A percentile compares a stretch with the other conserved stretches of the same genome.
These are phyloP conservation scores for Struthio camelus DNA, from an alignment of 2,113 vertebrate genomes.

Conservation along the genomic window DNA sequence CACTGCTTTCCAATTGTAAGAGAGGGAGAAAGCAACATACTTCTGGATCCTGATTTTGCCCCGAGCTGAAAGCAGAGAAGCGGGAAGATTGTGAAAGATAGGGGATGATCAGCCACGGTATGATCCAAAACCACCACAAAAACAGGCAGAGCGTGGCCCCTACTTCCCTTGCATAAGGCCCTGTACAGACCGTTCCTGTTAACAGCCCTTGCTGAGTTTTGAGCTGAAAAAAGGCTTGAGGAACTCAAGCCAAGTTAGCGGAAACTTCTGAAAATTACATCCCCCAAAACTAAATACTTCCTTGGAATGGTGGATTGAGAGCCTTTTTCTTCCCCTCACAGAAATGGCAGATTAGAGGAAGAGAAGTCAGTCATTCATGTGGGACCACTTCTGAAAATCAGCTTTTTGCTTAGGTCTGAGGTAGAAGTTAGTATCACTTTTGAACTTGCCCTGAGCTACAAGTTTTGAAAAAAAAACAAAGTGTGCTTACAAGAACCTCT, in stretches of 20 bases:
- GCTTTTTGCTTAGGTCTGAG: background rate
- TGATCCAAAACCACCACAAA: background rate
- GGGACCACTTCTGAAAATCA: background rate
- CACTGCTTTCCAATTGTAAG: background rate
- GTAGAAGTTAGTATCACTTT: background rate
- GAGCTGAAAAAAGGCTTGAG: background rate
- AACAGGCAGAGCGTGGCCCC: background rate
- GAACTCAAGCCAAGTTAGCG: background rate
- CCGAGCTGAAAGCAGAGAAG: rapidly evolving
- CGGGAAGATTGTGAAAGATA: background rate
- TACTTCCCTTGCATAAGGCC: background rate
- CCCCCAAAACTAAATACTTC: background rate
- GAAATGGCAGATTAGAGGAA: background rate
- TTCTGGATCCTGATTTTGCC: background rate
- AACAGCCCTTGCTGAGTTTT: background rate
- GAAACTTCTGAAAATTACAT: background rate
- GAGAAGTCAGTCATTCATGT: background rate
- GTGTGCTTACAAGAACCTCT: background rate
- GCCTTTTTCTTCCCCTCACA: background rate
- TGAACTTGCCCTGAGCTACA: background rate
- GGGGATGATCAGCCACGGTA: rapidly evolving
- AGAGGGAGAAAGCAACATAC: background rate
- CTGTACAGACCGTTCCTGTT: background rate
- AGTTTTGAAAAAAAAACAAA: background rate
- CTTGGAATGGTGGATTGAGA: background rate